phyloP scores from a whole-genome alignment of 2,888 invertebrate genomes.

The Dryobotodes eremita region DNA sequence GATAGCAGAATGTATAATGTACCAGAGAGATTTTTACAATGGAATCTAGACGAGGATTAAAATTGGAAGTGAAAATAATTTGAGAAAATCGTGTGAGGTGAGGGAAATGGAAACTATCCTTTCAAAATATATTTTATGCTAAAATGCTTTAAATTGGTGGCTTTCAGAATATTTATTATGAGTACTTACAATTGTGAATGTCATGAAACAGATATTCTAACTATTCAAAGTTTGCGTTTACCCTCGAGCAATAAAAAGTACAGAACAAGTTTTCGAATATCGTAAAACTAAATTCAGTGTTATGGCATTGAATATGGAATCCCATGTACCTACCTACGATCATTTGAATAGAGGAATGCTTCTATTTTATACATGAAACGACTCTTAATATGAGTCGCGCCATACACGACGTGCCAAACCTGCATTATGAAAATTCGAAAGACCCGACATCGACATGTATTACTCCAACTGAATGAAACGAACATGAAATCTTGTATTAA shows the following conservation, averaged over 20 bases:
- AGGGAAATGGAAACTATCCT: not conserved
- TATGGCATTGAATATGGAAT: constrained; percentile 6
- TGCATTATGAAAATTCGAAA: not conserved
- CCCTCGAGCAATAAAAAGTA: constrained; percentile 19
- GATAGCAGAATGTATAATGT: constrained; percentile 62
- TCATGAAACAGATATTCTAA: constrained; percentile 3
- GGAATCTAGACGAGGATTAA: constrained; percentile 28
- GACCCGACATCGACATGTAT: too few species aligned
- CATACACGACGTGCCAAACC: not conserved
- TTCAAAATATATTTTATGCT: not conserved
- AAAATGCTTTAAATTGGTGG: not conserved
- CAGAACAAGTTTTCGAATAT: constrained; percentile 26
- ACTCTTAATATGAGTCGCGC: not conserved
- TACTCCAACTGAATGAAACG: too few species aligned
- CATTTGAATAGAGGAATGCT: constrained; percentile 18
- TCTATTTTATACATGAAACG: not conserved
- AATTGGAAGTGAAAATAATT: constrained; percentile 36
- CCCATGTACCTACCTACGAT: constrained; percentile 16
- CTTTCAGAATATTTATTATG: not conserved
- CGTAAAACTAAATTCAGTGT: constrained; percentile 29
- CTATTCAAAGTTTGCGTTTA: constrained; percentile 8
- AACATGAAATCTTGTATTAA: too few species aligned
- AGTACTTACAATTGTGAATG: not conserved
- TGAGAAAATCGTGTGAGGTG: constrained; percentile 17
- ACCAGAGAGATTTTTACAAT: constrained; percentile 52